phyloP scores from a whole-genome alignment of 2,797 vertebrate genomes.

The Premnoplex brunnescens region DNA sequence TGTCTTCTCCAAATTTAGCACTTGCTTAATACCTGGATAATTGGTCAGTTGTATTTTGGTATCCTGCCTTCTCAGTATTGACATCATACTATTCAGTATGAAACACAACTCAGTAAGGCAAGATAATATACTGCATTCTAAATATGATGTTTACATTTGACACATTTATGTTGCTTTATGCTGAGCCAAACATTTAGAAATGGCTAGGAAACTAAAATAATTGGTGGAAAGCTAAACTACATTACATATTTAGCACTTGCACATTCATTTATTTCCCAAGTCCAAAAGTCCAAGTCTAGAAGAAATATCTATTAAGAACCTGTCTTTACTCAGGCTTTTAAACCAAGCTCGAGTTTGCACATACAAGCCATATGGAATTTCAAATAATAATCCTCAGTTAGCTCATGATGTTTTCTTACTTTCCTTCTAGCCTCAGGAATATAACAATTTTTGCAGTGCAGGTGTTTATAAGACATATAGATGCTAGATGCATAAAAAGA shows the following conservation, averaged over 20 bases:
- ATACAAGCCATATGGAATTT: background rate
- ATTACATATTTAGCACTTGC: background rate
- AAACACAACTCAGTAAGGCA: background rate
- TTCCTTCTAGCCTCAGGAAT: background rate
- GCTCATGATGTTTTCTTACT: background rate
- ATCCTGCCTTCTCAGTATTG: constrained; percentile 58
- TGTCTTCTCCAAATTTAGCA: constrained; percentile 73
- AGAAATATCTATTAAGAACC: background rate
- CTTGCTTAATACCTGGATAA: constrained; percentile 65
- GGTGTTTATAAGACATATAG: background rate
- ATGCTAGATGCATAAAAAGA: background rate
- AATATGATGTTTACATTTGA: background rate
- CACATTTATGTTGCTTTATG: background rate
- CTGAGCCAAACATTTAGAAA: background rate
- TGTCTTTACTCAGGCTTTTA: background rate
- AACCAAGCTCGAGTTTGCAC: background rate
- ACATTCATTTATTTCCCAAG: background rate
- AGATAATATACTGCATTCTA: background rate
- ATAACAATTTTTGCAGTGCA: background rate
- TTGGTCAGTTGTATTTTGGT: constrained; percentile 18
- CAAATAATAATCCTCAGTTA: background rate
- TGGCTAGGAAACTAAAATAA: background rate
- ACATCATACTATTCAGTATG: background rate
- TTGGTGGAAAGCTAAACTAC: background rate
- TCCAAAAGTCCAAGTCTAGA: background rate